Percentiles rank a stretch among this genome's conserved stretches.
These are phyloP conservation scores for Phytoseiulus persimilis DNA, from an alignment of 2,888 invertebrate species.

Conservation along the genomic window DNA sequence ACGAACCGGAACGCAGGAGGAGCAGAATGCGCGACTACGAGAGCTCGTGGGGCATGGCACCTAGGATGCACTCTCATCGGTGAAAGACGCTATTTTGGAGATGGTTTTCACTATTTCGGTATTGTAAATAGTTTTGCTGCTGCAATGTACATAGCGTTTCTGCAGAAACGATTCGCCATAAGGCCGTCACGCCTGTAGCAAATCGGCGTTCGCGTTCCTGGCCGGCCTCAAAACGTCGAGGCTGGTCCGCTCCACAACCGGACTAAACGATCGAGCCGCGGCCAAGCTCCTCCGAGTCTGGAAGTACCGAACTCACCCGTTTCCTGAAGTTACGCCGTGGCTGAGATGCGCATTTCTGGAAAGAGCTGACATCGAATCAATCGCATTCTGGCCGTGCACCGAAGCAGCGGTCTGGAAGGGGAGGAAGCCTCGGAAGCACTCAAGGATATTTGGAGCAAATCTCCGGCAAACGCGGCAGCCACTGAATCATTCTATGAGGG, in stretches of 20 bases:
- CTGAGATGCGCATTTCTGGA: too few relatives aligned
- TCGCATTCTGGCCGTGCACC: background rate
- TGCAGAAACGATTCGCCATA: background rate
- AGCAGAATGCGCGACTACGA: slow-evolving; percentile 36
- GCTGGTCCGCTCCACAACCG: too few relatives aligned
- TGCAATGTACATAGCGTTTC: background rate
- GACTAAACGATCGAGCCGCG: too few relatives aligned
- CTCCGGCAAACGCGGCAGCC: background rate
- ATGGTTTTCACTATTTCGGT: background rate
- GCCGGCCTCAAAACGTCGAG: too few relatives aligned
- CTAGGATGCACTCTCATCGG: slow-evolving; percentile 23
- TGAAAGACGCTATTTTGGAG: background rate
- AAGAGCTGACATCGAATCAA: too few relatives aligned
- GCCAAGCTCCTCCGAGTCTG: too few relatives aligned
- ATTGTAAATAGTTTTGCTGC: background rate
- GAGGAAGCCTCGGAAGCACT: background rate
- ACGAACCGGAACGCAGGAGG: slow-evolving; percentile 17
- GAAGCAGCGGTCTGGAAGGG: background rate
- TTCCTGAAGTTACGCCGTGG: too few relatives aligned
- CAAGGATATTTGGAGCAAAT: background rate
- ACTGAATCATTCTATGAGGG: background rate
- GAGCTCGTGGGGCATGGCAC: slow-evolving; percentile 35
- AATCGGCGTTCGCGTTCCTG: too few relatives aligned
- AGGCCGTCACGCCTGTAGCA: background rate
- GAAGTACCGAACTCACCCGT: too few relatives aligned